A percentile compares a stretch with the other conserved stretches of the same genome.
Evolutionary conservation across 2,797 vertebrate species (phyloP).

Genomic region (Pogoniulus pusillus): DNA sequence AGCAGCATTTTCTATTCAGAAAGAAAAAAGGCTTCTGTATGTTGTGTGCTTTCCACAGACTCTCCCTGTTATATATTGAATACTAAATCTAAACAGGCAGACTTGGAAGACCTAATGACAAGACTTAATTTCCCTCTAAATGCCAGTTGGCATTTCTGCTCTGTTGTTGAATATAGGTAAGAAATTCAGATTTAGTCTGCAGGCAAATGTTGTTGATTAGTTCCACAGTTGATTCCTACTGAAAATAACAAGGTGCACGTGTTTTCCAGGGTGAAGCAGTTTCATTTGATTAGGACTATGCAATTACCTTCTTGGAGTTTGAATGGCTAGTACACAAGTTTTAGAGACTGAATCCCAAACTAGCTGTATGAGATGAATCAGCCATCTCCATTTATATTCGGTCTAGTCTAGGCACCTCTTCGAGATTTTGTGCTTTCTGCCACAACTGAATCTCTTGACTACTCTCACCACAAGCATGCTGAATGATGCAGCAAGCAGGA

Average conservation of each 20-base stretch:
- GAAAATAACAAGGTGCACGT: background rate
- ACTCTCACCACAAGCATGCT: background rate
- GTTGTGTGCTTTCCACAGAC: background rate
- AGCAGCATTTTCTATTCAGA: background rate
- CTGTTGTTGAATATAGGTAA: background rate
- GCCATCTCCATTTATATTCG: background rate
- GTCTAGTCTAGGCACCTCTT: background rate
- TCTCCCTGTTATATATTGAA: accelerated
- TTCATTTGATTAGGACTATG: background rate
- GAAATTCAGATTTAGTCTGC: background rate
- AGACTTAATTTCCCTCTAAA: background rate
- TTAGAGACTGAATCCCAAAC: background rate
- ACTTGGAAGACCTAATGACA: background rate
- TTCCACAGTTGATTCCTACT: background rate
- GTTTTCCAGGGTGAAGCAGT: background rate
- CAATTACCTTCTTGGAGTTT: background rate
- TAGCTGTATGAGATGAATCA: background rate
- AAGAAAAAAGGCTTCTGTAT: background rate
- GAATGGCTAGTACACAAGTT: background rate
- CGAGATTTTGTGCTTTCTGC: background rate
- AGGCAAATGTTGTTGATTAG: background rate
- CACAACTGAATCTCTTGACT: background rate
- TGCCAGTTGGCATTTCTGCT: background rate
- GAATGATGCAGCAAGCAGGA: background rate
- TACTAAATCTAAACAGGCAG: background rate